A percentile compares a stretch with the other conserved stretches of the same genome.
phyloP scores from a whole-genome alignment of 2,888 invertebrate species.

The Amphipoea lucens region DNA sequence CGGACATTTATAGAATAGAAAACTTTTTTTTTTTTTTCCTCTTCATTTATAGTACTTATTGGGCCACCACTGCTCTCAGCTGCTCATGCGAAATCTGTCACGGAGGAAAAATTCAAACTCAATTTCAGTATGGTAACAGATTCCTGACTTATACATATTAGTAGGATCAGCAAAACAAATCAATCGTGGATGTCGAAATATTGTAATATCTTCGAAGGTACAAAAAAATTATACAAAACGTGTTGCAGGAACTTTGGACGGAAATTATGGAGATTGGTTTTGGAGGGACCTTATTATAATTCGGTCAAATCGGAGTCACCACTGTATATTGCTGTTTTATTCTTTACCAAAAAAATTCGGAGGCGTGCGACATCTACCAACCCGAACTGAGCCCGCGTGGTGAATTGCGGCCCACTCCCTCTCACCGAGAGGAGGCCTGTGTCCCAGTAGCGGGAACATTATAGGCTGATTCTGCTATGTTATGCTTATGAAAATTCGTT shows the following conservation, averaged over 20 bases:
- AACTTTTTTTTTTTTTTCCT: too few species aligned
- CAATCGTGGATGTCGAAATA: constrained; percentile 5
- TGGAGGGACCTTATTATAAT: background rate
- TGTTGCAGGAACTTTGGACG: constrained; percentile 10
- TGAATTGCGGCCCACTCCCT: too few species aligned
- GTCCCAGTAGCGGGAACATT: too few species aligned
- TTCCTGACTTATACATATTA: constrained; percentile 12
- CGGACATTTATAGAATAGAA: too few species aligned
- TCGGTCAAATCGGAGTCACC: background rate
- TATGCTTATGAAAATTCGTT: too few species aligned
- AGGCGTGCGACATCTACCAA: background rate
- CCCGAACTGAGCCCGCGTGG: too few species aligned
- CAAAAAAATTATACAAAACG: constrained; percentile 46
- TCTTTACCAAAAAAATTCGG: background rate
- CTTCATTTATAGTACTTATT: too few species aligned
- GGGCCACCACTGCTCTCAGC: too few species aligned
- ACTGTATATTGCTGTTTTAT: background rate
- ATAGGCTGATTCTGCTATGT: too few species aligned
- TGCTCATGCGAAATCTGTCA: background rate
- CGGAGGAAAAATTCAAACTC: background rate
- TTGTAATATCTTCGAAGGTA: constrained; percentile 33
- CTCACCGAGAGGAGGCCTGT: too few species aligned
- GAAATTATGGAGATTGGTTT: constrained; percentile 27
- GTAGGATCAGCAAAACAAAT: background rate
- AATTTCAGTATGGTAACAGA: background rate